Evolutionary conservation across 2,113 vertebrate genomes (phyloP).

Genomic region (Brachionichthys hirsutus): DNA sequence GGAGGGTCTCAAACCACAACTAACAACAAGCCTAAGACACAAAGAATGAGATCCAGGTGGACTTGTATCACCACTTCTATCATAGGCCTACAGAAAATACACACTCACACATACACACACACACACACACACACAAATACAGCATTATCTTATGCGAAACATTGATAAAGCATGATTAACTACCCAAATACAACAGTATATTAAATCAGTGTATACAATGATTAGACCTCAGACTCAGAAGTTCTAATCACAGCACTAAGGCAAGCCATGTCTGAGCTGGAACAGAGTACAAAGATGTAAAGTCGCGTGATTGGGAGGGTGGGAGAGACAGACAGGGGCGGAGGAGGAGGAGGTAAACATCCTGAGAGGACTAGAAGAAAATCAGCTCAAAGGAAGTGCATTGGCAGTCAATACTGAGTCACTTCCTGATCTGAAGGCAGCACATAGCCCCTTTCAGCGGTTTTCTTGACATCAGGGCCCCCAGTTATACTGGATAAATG

Average conservation of each 20-base stretch:
- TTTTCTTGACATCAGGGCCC: slow-evolving; percentile 20
- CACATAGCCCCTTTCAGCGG: slow-evolving; percentile 37
- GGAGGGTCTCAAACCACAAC: slow-evolving; percentile 1
- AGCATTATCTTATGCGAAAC: no score
- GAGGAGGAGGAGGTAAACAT: slow-evolving; percentile 66
- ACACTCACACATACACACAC: slow-evolving; percentile 2
- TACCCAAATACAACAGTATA: no score
- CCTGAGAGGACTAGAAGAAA: slow-evolving; percentile 63
- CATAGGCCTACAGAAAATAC: not conserved
- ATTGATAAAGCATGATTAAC: no score
- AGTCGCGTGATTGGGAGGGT: slow-evolving; percentile 30
- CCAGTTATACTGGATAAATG: not conserved
- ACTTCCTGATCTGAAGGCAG: slow-evolving; percentile 70
- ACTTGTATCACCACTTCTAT: not conserved
- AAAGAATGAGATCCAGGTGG: slow-evolving; percentile 4
- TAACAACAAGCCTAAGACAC: no score
- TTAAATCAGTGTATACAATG: no score
- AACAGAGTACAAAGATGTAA: slow-evolving; percentile 9
- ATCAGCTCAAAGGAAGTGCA: slow-evolving; percentile 70
- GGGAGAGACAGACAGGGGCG: slow-evolving; percentile 20
- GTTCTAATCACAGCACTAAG: not conserved
- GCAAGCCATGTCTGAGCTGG: slow-evolving; percentile 21
- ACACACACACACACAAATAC: slow-evolving; percentile 3
- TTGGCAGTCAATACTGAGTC: slow-evolving; percentile 70
- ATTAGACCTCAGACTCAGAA: no score